These are phyloP conservation scores for Catharus fuscescens DNA, from an alignment of 2,113 vertebrate genomes.

Conservation along the genomic window DNA sequence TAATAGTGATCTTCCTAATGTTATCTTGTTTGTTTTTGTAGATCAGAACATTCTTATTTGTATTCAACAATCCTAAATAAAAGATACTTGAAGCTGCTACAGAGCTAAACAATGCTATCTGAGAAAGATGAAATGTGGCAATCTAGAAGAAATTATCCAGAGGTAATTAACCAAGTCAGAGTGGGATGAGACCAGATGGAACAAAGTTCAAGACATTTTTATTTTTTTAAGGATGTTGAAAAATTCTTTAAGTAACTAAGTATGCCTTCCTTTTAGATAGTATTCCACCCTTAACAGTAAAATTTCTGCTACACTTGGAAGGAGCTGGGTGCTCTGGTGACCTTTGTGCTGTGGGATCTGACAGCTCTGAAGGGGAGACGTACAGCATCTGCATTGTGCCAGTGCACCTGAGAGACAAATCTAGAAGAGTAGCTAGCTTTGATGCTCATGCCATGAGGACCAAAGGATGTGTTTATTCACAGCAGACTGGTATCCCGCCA, in stretches of 20 bases:
- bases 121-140: background rate
- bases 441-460: background rate
- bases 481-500: background rate
- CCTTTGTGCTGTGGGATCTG: background rate
- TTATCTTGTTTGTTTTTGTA: background rate
- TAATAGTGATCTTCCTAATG: background rate
- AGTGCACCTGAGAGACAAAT: background rate
- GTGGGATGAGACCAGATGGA: background rate
- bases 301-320: background rate
- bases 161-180: background rate
- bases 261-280: background rate
- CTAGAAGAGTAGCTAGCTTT: background rate
- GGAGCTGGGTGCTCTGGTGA: background rate
- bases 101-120: background rate
- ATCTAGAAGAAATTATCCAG: background rate
- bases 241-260: background rate
- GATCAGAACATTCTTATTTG: background rate
- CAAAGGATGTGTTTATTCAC: background rate
- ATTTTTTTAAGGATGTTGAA: background rate
- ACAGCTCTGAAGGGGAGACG: background rate
- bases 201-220: background rate
- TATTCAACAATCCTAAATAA: background rate
- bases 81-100: background rate
- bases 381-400: background rate
- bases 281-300: background rate